Base-by-base conservation (phyloP, 2,113 vertebrate species). In the Oryzias javanicus region DNA sequence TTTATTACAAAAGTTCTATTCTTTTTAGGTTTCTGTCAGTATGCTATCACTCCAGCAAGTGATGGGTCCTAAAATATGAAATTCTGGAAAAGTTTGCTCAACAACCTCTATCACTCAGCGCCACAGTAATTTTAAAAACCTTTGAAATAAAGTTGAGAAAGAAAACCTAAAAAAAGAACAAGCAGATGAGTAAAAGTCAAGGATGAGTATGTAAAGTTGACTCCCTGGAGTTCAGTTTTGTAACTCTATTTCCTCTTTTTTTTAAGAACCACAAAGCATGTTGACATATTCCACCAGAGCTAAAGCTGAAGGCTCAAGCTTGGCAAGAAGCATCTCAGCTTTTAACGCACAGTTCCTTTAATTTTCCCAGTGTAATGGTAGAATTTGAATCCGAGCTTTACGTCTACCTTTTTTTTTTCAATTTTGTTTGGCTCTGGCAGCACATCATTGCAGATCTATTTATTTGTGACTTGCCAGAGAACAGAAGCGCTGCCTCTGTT, bases 391-490 rank as follows among this genome's bases (percentile, higher is more conserved):
- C 35, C 10, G 35, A 35, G 25, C 25, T 27, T 27, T 27, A 27
- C 25, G 4, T 35, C 35, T 35, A 12, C 8, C 8, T 35, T 35
- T 35, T 12, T 35, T 35, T 35, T 35, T 27, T 27, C 5, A 4
- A 27, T 27, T 27, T 27, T 78, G 76, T 76, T 76, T 72, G 67
- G 63, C 70, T 64, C 35, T 64, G 25, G 71, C 66, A 55, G 56
- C 55, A 48, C 76, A 46, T 53, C 72, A 42, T 58, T 45, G 53
- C 59, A 44, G 44, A 64, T 79, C 59, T 61, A 74, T 64, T 68
- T 86, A 77, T 88, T 84, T 78, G 70, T 77, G 60, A 70, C 78
- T 74, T 63, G 57, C 78, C 64, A 73, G 69, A 47, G 62, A 74
- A 78, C 58, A 61, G 57, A 61, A 60, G 55, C 12, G 15, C 49